Evolutionary conservation across 2,888 invertebrate genomes (phyloP).

Genomic region (Steinernema scapterisci): DNA sequence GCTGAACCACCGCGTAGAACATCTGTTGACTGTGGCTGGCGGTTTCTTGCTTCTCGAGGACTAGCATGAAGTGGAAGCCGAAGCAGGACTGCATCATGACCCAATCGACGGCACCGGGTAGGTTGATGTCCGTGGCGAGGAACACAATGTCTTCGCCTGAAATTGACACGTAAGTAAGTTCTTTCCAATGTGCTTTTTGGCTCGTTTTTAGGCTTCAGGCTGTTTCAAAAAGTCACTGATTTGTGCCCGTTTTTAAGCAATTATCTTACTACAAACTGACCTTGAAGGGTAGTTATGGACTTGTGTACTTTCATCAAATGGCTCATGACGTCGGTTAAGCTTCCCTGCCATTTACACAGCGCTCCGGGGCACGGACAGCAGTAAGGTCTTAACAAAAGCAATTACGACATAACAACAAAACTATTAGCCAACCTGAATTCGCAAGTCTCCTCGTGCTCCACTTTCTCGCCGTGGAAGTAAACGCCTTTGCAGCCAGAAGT

Average conservation of each 20-base stretch:
- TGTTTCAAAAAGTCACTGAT: no score
- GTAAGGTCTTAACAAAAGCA: constrained; percentile 78
- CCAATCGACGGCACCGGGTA: constrained; percentile 78
- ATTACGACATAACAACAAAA: not conserved
- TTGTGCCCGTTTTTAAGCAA: no score
- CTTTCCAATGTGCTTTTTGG: no score
- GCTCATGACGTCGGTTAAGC: constrained; percentile 95
- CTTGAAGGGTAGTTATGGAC: constrained; percentile 96
- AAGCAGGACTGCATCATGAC: constrained; percentile 99
- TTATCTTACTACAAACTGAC: constrained; percentile 69
- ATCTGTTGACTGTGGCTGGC: constrained; percentile 77
- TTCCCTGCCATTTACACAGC: constrained; percentile 98
- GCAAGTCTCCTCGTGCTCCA: constrained; percentile 96
- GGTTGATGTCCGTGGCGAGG: constrained; percentile 96
- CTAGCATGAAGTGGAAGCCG: constrained; percentile 98
- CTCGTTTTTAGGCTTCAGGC: no score
- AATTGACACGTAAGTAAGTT: constrained; percentile 39
- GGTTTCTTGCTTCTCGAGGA: constrained; percentile 90
- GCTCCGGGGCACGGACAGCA: constrained; percentile 99
- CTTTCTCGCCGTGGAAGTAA: constrained; percentile 81
- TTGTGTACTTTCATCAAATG: constrained; percentile 89
- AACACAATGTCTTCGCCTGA: constrained; percentile 96
- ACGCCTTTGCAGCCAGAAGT: constrained; percentile 83
- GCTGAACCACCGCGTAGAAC: constrained; percentile 88
- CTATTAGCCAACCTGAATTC: constrained; percentile 77